A percentile compares a stretch with the other conserved stretches of the same genome.
These are phyloP conservation scores for Cecidostiba fungosa DNA, from an alignment of 2,888 invertebrate genomes.

Conservation along the genomic window DNA sequence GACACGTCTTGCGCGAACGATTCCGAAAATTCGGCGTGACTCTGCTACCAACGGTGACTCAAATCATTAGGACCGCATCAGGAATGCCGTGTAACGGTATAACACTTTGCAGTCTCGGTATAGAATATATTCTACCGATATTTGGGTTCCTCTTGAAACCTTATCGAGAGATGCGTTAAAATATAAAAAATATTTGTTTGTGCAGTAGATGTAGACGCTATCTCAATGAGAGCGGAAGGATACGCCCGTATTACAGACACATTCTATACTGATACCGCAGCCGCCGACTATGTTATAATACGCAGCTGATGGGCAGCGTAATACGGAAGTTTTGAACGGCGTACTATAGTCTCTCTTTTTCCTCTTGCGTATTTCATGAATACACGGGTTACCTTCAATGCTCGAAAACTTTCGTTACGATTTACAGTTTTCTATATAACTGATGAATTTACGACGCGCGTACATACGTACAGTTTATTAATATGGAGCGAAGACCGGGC, in stretches of 20 bases:
- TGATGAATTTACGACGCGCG: too few species aligned
- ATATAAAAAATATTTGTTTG: not conserved
- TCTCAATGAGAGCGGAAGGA: not conserved
- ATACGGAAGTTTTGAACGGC: not conserved
- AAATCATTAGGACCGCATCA: not conserved
- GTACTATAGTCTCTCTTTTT: too few species aligned
- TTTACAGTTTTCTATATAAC: too few species aligned
- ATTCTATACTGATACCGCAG: too few species aligned
- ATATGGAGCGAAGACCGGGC: too few species aligned
- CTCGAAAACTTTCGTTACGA: too few species aligned
- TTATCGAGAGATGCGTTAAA: not conserved
- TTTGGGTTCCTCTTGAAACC: not conserved
- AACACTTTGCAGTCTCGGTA: not conserved
- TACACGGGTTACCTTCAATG: too few species aligned
- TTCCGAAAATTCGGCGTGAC: not conserved
- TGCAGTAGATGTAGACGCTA: too few species aligned
- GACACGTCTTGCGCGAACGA: not conserved
- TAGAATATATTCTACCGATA: not conserved
- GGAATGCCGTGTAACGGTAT: not conserved
- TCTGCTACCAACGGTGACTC: not conserved
- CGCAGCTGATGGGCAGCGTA: too few species aligned
- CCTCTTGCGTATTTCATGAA: too few species aligned
- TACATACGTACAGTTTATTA: too few species aligned
- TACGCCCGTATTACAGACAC: not conserved
- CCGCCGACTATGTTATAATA: too few species aligned